A percentile compares a stretch with the other conserved stretches of the same genome.
Evolutionary conservation across 2,113 vertebrate genomes (phyloP).

Genomic region (Puffinus mauretanicus): DNA sequence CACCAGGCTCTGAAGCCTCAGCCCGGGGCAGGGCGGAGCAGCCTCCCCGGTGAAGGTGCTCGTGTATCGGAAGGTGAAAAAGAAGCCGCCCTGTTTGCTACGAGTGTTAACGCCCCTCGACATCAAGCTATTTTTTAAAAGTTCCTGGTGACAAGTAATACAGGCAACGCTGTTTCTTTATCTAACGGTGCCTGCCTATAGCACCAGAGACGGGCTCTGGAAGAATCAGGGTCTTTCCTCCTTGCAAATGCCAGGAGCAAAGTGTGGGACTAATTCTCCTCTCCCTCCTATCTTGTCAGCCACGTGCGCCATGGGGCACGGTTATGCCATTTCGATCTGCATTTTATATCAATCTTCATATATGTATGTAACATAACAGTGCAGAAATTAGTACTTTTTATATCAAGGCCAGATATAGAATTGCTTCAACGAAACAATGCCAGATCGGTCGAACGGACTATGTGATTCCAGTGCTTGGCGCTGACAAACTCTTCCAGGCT

Average conservation of each 20-base stretch:
- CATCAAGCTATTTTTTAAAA: neutral
- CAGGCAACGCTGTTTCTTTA: neutral
- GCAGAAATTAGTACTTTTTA: neutral
- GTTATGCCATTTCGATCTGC: neutral
- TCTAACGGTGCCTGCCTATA: neutral
- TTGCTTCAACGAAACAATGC: neutral
- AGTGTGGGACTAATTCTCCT: too few relatives aligned
- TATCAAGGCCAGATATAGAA: neutral
- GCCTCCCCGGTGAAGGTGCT: neutral
- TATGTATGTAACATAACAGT: too few relatives aligned
- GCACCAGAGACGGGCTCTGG: neutral
- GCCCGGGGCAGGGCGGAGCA: neutral
- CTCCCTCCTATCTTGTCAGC: neutral
- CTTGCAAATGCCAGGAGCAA: neutral
- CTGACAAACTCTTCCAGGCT: neutral
- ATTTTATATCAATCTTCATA: neutral
- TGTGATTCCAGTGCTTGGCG: neutral
- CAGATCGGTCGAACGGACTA: fast-evolving
- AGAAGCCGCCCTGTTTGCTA: neutral
- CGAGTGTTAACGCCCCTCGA: neutral
- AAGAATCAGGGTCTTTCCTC: neutral
- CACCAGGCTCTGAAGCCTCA: neutral
- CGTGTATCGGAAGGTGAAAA: neutral
- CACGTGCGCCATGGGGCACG: neutral
- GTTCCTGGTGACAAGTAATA: neutral